Evolutionary conservation across 2,888 invertebrate species (phyloP), one percentile per base, ranked within the genome.

Genomic region (Myathropa florea): DNA sequence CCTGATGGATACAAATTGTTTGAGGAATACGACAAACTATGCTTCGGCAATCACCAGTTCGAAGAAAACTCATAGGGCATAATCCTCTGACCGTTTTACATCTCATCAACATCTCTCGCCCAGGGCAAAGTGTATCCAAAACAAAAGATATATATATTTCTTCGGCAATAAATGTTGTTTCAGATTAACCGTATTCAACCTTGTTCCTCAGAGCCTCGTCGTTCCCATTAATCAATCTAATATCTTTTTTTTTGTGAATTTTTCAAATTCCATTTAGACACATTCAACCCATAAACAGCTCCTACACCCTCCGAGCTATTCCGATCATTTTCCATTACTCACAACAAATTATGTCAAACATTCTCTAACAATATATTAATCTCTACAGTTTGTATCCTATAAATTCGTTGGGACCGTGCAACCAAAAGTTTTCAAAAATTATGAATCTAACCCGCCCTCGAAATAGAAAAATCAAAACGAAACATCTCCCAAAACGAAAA

Each of bases 271-370:
- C 30, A 23, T 26, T 6, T 33, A 18, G 28, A 60, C 60, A 53
- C 36, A 9, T 4, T 46, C 18, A 18, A 18, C 18, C 46, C 46
- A 46, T 46, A 46, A 23, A 57, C 14, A 46, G 63, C 18, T 53
- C 60, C 46, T 64, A 60, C 28, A 61, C 60, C 57, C 7, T 46
- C 0, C 30, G 4, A 18, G 46, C 28, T 53, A 71, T 33, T 60
- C 57, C 28, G 23, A 71, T 53, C 59, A 65, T 76, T 70, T 75
- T 33, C 75, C 64, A 82, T 82, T 82, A 65, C 71, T 60, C 76
- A 55, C 39, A 73, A 63, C 65, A 78, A 78, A 78, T 78, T 78
- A 84, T 80, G 83, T 83, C 83, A 75, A 83, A 75, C 64, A 79
- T 55, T 65, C 36, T 70, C 65, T 46, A 65, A 65, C 59, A 71